phyloP scores from a whole-genome alignment of 2,888 invertebrate species.

The Lasioglossum figueresi region DNA sequence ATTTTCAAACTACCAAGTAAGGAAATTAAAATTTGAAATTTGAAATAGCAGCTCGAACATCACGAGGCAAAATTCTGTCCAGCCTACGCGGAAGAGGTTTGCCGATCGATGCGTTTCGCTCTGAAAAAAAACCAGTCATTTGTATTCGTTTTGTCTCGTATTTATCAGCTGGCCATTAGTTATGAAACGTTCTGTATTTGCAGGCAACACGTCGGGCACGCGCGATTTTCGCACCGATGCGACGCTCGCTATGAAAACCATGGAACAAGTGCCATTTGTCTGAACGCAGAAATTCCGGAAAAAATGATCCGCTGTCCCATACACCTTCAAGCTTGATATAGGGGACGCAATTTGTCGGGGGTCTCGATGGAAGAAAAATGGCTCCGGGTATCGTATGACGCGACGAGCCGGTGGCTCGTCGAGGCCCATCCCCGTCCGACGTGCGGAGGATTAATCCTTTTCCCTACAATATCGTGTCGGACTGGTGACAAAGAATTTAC shows the following conservation, averaged over 20 bases:
- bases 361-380: constrained; percentile 7
- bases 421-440: too few species aligned
- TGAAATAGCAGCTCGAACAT: background rate
- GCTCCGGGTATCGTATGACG: background rate
- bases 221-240: background rate
- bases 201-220: background rate
- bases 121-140: background rate
- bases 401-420: background rate
- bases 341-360: background rate
- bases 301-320: constrained; percentile 3
- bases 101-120: background rate
- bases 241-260: background rate
- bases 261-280: constrained; percentile 3
- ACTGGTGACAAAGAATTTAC: too few species aligned
- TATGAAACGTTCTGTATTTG: constrained; percentile 1
- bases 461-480: too few species aligned
- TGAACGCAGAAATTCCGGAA: background rate
- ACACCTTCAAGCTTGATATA: background rate
- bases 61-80: background rate
- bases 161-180: background rate
- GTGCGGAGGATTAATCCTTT: too few species aligned
- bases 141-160: background rate
- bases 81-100: background rate
- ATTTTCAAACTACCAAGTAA: background rate
- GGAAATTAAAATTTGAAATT: too few species aligned